Evolutionary conservation across 2,113 vertebrate species (phyloP).

Genomic region (Saguinus midas): DNA sequence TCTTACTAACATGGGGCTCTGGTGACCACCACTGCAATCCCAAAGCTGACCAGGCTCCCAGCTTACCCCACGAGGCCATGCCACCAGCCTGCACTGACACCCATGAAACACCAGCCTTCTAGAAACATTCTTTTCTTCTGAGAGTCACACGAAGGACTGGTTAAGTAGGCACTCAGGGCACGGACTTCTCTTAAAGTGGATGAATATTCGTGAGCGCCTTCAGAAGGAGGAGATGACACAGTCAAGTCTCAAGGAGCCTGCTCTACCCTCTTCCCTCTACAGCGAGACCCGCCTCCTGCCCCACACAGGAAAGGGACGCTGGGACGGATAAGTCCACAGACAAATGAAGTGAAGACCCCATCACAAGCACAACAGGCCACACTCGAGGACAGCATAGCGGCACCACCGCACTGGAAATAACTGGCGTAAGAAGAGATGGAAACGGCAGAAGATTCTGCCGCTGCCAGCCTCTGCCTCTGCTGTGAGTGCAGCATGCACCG

Average conservation of each 20-base stretch:
- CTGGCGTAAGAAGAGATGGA: accelerated
- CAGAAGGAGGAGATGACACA: accelerated
- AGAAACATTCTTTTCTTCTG: background rate
- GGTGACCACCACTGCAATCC: background rate
- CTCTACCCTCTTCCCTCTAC: background rate
- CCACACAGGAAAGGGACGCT: accelerated
- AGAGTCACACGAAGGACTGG: background rate
- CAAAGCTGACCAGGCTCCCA: accelerated
- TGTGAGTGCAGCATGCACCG: accelerated
- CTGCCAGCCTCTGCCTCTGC: background rate
- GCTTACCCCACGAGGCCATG: background rate
- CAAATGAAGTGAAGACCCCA: background rate
- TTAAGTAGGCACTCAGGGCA: background rate
- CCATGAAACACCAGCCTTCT: background rate
- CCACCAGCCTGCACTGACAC: no score
- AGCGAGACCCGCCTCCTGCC: accelerated
- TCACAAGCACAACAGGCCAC: background rate
- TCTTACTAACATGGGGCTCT: accelerated
- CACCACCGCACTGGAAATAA: background rate
- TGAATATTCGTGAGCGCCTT: background rate
- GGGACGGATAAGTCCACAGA: no score
- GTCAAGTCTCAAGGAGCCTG: no score
- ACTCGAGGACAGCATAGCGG: background rate
- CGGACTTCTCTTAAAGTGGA: no score
- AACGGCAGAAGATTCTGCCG: no score